These are phyloP conservation scores for Adrianichthys oophorus DNA, from an alignment of 2,797 vertebrate species.

Conservation along the genomic window DNA sequence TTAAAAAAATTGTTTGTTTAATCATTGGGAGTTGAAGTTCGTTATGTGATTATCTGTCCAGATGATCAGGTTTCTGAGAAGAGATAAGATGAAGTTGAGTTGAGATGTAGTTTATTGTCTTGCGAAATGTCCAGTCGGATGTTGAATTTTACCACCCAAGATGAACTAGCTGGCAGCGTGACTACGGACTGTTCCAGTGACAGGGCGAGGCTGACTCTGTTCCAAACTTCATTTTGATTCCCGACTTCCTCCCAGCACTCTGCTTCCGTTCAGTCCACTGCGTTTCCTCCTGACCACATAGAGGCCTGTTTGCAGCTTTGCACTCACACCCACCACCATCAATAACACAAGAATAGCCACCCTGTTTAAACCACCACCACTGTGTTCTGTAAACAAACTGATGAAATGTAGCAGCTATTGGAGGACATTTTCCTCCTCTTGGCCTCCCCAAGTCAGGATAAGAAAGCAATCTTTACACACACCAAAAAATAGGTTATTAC, in stretches of 20 bases:
- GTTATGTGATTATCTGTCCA: conserved; percentile 25
- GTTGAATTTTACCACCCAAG: conserved; percentile 39
- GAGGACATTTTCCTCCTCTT: conserved; percentile 22
- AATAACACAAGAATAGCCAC: conserved; percentile 28
- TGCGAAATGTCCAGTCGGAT: conserved; percentile 33
- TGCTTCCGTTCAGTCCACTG: conserved; percentile 20
- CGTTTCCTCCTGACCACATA: conserved; percentile 25
- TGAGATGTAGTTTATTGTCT: conserved; percentile 48
- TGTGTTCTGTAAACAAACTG: conserved; percentile 48
- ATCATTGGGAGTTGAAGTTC: not conserved
- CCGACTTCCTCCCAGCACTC: conserved; percentile 50
- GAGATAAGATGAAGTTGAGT: conserved; percentile 34
- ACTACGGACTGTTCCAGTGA: conserved; percentile 35
- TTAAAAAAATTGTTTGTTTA: conserved; percentile 11
- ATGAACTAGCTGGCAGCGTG: conserved; percentile 23
- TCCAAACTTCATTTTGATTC: conserved; percentile 63
- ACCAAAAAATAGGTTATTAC: not conserved
- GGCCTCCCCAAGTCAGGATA: conserved; percentile 12
- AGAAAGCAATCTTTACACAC: conserved; percentile 6
- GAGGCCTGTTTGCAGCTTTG: conserved; percentile 41
- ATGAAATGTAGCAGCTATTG: conserved; percentile 54
- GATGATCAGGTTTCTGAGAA: conserved; percentile 26
- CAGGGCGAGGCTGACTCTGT: conserved; percentile 42
- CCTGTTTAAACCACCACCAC: conserved; percentile 43
- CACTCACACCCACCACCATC: conserved; percentile 2